phyloP scores from a whole-genome alignment of 2,888 invertebrate genomes.

The Nephrotoma flavescens region DNA sequence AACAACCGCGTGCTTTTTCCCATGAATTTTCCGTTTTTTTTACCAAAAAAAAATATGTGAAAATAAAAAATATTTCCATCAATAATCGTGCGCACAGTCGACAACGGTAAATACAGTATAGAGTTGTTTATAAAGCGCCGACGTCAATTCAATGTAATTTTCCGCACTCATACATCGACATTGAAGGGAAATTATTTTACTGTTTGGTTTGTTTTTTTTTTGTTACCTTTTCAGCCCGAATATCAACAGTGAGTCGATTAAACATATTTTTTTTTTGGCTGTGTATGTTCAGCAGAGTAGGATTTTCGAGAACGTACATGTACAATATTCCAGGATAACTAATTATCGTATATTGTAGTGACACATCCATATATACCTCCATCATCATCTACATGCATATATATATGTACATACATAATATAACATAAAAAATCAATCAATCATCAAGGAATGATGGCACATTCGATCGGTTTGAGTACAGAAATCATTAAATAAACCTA shows the following conservation, averaged over 20 bases:
- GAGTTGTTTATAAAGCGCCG: neutral
- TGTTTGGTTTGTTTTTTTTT: neutral
- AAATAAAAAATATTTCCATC: neutral
- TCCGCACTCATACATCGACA: neutral
- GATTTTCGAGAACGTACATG: neutral
- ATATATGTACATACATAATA: neutral
- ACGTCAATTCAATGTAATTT: neutral
- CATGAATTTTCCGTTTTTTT: neutral
- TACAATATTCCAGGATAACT: neutral
- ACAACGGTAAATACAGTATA: neutral
- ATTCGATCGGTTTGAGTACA: neutral
- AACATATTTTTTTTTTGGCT: neutral
- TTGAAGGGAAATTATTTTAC: neutral
- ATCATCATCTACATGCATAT: neutral
- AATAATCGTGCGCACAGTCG: neutral
- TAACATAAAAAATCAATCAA: neutral
- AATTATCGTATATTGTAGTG: neutral
- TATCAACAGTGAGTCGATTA: neutral
- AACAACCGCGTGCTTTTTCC: neutral
- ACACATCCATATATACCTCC: neutral
- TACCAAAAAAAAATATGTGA: neutral
- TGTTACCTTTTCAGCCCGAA: neutral
- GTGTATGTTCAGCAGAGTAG: neutral
- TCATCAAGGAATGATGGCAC: neutral
- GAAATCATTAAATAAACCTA: neutral